Evolutionary conservation across 2,797 vertebrate genomes (phyloP).

Genomic region (Mormyrops boulengeri): DNA sequence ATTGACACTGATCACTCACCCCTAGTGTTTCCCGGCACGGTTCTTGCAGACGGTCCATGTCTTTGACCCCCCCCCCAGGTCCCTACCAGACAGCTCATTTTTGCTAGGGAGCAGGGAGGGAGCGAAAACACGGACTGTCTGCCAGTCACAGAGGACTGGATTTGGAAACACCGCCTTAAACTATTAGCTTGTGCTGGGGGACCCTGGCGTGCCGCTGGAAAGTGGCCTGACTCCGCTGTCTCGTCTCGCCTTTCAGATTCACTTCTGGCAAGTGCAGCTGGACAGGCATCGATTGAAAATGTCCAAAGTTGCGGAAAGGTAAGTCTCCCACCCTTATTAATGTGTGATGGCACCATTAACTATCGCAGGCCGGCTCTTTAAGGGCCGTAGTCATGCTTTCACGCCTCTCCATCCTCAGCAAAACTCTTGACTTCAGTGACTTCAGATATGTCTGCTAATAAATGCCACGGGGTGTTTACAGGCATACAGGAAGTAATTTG

Average conservation of each 20-base stretch:
- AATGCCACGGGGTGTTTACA: neutral
- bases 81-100: neutral
- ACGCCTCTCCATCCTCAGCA: neutral
- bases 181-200: neutral
- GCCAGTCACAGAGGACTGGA: neutral
- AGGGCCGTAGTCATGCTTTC: neutral
- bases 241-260: conserved; percentile 62
- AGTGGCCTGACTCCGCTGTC: neutral
- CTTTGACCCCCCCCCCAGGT: neutral
- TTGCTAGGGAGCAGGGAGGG: neutral
- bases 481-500: neutral
- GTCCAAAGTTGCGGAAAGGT: conserved; percentile 83
- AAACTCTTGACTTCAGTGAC: neutral
- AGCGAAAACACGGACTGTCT: neutral
- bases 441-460: neutral
- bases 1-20: neutral
- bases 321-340: conserved; percentile 29
- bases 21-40: neutral
- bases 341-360: neutral
- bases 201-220: neutral
- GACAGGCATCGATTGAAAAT: conserved; percentile 82
- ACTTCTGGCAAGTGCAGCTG: conserved; percentile 74
- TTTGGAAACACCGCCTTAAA: neutral
- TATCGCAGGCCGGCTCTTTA: neutral
- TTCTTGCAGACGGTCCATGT: neutral